phyloP scores from a whole-genome alignment of 1,140 invertebrate genomes.

The Marisa cornuarietis region DNA sequence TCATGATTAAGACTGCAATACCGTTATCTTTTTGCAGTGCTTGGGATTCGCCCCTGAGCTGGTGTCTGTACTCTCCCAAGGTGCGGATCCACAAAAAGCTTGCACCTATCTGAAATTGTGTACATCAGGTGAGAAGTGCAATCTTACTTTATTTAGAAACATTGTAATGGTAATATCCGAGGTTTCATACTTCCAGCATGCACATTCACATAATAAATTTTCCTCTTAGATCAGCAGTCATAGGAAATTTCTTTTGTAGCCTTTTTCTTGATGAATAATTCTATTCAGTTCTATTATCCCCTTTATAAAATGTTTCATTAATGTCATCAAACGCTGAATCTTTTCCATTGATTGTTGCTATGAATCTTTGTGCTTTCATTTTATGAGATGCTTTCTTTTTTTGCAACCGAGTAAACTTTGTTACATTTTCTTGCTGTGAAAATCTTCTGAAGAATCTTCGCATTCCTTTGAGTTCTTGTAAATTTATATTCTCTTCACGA shows the following conservation, averaged over 20 bases:
- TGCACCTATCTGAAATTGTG: slow-evolving; percentile 27
- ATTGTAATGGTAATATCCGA: background rate
- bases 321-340: too few relatives aligned
- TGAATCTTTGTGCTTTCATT: too few relatives aligned
- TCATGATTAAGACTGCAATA: background rate
- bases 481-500: too few relatives aligned
- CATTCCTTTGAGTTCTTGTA: too few relatives aligned
- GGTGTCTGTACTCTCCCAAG: slow-evolving; percentile 13
- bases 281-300: too few relatives aligned
- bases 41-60: slow-evolving; percentile 23
- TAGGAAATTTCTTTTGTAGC: background rate
- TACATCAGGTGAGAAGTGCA: background rate
- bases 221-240: background rate
- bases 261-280: background rate
- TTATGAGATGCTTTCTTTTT: too few relatives aligned
- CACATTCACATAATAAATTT: background rate
- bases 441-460: too few relatives aligned
- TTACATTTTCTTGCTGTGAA: too few relatives aligned
- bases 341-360: too few relatives aligned
- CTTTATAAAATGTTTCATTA: background rate
- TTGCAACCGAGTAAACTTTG: too few relatives aligned
- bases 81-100: slow-evolving; percentile 27
- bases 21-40: slow-evolving; percentile 20
- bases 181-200: background rate
- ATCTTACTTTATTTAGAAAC: background rate